Conservation (phyloP, 2,113 vertebrate species). For the Coturnix japonica region DNA sequence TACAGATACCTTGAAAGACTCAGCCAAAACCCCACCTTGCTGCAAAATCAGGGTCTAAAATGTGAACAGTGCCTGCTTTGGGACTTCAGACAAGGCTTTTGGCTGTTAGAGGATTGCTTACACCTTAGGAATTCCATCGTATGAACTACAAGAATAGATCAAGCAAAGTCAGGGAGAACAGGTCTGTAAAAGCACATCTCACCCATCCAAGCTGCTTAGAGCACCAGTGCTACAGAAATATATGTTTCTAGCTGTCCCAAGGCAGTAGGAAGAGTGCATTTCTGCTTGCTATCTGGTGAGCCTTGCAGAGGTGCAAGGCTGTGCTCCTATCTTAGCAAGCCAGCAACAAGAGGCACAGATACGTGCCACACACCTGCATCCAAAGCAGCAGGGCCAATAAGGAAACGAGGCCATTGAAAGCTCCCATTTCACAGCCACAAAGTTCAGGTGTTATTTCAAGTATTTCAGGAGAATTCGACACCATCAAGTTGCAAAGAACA, state of each 20-base stretch:
- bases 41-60: not conserved
- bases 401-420: not conserved
- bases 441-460: not conserved
- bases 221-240: fast-evolving
- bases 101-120: not conserved
- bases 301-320: not conserved
- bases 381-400: not conserved
- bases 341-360: fast-evolving
- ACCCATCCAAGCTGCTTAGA: not conserved
- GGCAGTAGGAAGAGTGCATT: fast-evolving
- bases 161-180: not conserved
- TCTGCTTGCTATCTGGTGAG: not conserved
- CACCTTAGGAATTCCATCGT: not conserved
- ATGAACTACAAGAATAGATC: not conserved
- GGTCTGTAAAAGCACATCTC: not conserved
- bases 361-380: fast-evolving
- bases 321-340: fast-evolving
- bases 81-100: not conserved
- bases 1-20: not conserved
- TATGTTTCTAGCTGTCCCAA: not conserved
- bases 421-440: not conserved
- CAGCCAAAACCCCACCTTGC: not conserved
- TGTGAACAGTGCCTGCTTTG: not conserved
- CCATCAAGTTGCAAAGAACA: not conserved
- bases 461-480: not conserved